Conservation (phyloP, 2,113 vertebrate genomes). For the Entelurus aequoreus region DNA sequence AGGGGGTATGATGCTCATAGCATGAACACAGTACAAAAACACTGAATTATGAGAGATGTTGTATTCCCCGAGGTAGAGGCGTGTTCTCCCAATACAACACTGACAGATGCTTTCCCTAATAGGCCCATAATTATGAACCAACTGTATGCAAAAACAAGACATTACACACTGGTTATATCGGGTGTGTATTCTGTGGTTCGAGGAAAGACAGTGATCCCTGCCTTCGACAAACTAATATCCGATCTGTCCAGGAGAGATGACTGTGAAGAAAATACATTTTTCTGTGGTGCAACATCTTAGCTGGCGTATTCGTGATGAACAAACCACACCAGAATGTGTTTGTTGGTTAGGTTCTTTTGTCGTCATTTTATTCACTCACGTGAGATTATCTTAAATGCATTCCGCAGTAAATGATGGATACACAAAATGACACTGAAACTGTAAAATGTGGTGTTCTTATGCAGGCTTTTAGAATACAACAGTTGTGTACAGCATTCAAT, state of each 20-base stretch:
- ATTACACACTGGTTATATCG: conserved; percentile 13
- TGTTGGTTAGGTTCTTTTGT: too few relatives aligned
- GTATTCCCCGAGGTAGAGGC: conserved; percentile 13
- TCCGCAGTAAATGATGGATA: too few relatives aligned
- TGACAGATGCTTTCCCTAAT: conserved; percentile 42
- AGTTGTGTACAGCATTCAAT: too few relatives aligned
- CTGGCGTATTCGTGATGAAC: too few relatives aligned
- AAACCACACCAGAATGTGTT: too few relatives aligned
- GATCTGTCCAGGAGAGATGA: conserved; percentile 9
- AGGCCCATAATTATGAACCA: conserved; percentile 27
- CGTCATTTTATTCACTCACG: too few relatives aligned
- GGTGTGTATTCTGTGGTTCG: conserved; percentile 12
- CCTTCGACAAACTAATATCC: not conserved
- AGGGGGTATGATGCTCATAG: not conserved
- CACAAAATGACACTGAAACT: too few relatives aligned
- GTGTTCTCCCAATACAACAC: conserved; percentile 16
- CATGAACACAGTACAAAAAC: conserved; percentile 5
- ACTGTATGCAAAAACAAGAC: conserved; percentile 22
- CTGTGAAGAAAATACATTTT: not conserved
- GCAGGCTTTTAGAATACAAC: too few relatives aligned
- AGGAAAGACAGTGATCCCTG: conserved; percentile 1
- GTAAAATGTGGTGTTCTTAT: too few relatives aligned
- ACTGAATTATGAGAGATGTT: conserved; percentile 19
- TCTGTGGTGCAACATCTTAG: too few relatives aligned
- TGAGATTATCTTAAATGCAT: too few relatives aligned